Evolutionary conservation across 2,888 invertebrate species (phyloP).

Genomic region (Campoplex nolae): DNA sequence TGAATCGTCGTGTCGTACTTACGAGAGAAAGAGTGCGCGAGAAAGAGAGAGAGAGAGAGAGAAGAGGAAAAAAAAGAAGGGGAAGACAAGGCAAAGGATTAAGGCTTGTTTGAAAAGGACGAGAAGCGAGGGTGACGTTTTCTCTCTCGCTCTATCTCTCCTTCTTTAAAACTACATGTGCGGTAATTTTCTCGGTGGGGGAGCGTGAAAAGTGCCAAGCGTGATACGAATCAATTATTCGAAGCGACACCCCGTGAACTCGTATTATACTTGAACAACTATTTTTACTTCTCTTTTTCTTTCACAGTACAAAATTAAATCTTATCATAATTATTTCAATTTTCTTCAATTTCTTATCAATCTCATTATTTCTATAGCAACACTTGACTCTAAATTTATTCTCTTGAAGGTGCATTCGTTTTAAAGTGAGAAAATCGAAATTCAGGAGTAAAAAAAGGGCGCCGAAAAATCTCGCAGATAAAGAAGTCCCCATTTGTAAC

Average conservation of each 20-base stretch:
- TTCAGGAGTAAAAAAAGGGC: not conserved
- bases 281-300: not conserved
- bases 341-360: not conserved
- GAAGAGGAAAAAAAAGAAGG: not conserved
- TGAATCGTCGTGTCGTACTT: slow-evolving; percentile 73
- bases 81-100: slow-evolving; percentile 26
- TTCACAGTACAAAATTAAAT: not conserved
- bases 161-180: not conserved
- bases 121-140: slow-evolving; percentile 26
- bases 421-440: not conserved
- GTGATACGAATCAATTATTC: slow-evolving; percentile 70
- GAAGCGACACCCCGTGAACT: slow-evolving; percentile 65
- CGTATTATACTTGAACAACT: slow-evolving; percentile 11
- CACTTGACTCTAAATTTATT: not conserved
- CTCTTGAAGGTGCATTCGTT: not conserved
- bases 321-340: not conserved
- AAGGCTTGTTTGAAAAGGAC: slow-evolving; percentile 10
- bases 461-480: slow-evolving; percentile 48
- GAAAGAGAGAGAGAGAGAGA: slow-evolving; percentile 21
- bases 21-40: slow-evolving; percentile 37
- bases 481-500: slow-evolving; percentile 61
- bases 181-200: slow-evolving; percentile 56
- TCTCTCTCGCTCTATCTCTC: not conserved
- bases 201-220: slow-evolving; percentile 65
- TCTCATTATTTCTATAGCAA: not conserved